A percentile compares a stretch with the other conserved stretches of the same genome.
Evolutionary conservation across 2,797 vertebrate species (phyloP).

Genomic region (Acanthis flammea): DNA sequence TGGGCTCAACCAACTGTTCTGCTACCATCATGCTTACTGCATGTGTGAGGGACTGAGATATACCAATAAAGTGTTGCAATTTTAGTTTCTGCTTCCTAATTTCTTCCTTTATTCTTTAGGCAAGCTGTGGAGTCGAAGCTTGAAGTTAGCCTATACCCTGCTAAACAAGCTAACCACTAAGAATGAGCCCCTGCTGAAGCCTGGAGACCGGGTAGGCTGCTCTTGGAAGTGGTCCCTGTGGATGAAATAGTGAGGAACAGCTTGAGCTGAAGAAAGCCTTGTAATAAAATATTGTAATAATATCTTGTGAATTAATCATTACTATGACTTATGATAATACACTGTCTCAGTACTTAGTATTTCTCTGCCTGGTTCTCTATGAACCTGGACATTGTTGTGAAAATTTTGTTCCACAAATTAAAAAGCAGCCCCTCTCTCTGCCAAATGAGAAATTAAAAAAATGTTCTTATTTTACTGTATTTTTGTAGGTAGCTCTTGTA

Average conservation of each 20-base stretch:
- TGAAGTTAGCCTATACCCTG: slow-evolving; percentile 93
- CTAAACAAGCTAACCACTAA: slow-evolving; percentile 91
- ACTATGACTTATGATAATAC: background rate
- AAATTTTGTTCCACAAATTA: background rate
- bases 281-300: background rate
- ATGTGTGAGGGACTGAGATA: background rate
- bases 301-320: background rate
- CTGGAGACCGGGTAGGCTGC: slow-evolving; percentile 90
- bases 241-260: background rate
- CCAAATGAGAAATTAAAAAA: fast-evolving
- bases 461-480: background rate
- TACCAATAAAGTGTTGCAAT: background rate
- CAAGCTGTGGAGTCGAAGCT: slow-evolving; percentile 94
- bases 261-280: background rate
- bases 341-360: background rate
- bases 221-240: background rate
- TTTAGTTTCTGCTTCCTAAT: background rate
- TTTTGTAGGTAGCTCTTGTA: slow-evolving; percentile 89
- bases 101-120: slow-evolving; percentile 73
- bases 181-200: slow-evolving; percentile 88
- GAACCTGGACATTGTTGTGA: background rate
- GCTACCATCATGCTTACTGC: background rate
- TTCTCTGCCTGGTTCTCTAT: background rate
- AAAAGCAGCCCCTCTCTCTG: background rate
- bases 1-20: background rate